Conservation (phyloP, 2,888 invertebrate genomes). For the Luffia ferchaultella region DNA sequence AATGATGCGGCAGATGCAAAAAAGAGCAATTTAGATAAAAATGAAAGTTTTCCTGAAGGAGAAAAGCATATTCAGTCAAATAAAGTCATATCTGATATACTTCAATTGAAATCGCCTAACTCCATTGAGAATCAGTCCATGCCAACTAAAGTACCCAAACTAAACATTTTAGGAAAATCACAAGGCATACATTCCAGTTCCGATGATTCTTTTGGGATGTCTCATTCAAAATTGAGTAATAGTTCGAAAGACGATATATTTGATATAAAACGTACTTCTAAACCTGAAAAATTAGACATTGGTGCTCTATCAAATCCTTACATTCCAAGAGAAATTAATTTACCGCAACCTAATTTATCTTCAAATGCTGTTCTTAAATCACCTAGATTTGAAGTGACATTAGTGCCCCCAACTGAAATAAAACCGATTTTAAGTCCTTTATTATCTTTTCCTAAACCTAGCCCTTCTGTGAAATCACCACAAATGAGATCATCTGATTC, state of each 20-base stretch:
- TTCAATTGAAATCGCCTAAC: background rate
- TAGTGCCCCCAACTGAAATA: constrained; percentile 31
- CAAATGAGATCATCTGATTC: constrained; percentile 40
- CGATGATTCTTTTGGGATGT: constrained; percentile 30
- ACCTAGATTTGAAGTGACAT: constrained; percentile 15
- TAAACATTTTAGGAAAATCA: constrained; percentile 35
- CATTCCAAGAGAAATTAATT: constrained; percentile 21
- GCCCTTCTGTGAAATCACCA: constrained; percentile 25
- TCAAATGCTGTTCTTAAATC: background rate
- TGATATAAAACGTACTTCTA: too few relatives aligned
- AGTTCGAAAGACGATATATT: background rate
- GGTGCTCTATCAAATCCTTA: constrained; percentile 13
- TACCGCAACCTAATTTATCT: background rate
- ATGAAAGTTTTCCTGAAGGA: background rate
- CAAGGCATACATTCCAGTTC: constrained; percentile 34
- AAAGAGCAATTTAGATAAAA: background rate
- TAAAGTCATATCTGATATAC: background rate
- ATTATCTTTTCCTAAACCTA: constrained; percentile 37
- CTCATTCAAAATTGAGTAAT: background rate
- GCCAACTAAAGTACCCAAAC: constrained; percentile 23
- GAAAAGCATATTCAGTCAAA: background rate
- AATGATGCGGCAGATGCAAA: background rate
- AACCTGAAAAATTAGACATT: constrained; percentile 21
- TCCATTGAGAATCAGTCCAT: background rate
- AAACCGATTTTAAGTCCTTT: constrained; percentile 41